Evolutionary conservation across 2,113 vertebrate genomes (phyloP), one percentile per base, ranked within the genome.

Genomic region (Tychaedon coryphoeus): DNA sequence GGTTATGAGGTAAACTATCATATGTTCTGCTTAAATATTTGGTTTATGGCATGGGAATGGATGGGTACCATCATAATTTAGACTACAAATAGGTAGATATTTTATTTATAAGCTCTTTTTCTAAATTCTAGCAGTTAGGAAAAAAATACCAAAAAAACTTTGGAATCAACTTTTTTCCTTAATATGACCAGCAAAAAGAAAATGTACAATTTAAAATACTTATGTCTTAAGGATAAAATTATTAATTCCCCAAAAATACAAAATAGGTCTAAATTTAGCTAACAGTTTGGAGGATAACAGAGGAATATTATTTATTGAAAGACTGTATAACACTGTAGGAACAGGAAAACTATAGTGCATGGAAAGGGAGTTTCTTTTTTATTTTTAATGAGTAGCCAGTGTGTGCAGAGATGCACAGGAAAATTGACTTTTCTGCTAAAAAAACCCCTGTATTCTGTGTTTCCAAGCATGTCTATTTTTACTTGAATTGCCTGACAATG

Each of bases 401-500:
- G 31, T 53, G 14, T 5, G 24, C 8, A 28, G 14, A 76, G 10
- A 76, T 70, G 10, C 33, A 72, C 45, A 80, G 11, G 29, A 78
- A 72, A 65, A 47, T 4, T 51, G 15, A 58, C 6, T 75, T 81
- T 34, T 86, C 57, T 40, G 5, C 31, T 71, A 9, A 26, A 50
- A 78, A 56, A 42, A 18, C 1, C 0, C 31, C 8, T 22, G 0
- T 67, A 40, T 72, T 67, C 8, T 71, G 26, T 56, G 8, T 75
- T 88, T 45, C 53, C 36, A 82, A 60, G 4, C 4, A 24, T 58
- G 18, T 45, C 40, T 82, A 4, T 53, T 88, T 94, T 70, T 71
- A 29, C 71, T 81, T 29, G 3, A n/a, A 36, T 51, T 80, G 20
- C 29, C 64, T 34, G 84, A 17, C 26, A 34, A 3, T 9, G 33